Evolutionary conservation across 2,113 vertebrate species (phyloP).

Genomic region (Neodon shergylaensis): DNA sequence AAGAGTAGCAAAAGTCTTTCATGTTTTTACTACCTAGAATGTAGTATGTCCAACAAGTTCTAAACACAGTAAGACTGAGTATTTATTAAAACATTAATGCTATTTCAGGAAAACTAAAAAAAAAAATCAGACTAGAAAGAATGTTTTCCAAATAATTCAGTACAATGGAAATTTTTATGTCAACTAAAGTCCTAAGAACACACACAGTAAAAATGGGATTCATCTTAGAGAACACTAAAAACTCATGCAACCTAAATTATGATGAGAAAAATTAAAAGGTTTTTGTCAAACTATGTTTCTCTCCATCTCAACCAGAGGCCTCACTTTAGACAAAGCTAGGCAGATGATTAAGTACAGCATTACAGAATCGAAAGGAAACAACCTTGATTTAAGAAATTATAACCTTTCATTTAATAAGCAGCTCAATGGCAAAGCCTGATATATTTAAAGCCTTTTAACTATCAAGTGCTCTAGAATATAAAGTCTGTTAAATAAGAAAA

Average conservation of each 20-base stretch:
- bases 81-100: slow-evolving; percentile 33
- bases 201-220: slow-evolving; percentile 30
- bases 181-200: slow-evolving; percentile 48
- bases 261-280: slow-evolving; percentile 43
- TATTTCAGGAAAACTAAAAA: slow-evolving; percentile 54
- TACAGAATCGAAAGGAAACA: background rate
- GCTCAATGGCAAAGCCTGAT: slow-evolving; percentile 29
- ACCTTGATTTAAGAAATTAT: slow-evolving; percentile 23
- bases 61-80: slow-evolving; percentile 17
- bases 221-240: slow-evolving; percentile 9
- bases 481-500: background rate
- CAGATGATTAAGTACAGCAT: slow-evolving; percentile 35
- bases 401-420: slow-evolving; percentile 24
- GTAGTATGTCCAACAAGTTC: slow-evolving; percentile 31
- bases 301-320: slow-evolving; percentile 9
- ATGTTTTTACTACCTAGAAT: slow-evolving; percentile 31
- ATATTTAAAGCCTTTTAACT: slow-evolving; percentile 3
- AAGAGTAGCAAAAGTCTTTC: background rate
- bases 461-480: background rate
- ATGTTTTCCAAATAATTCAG: slow-evolving; percentile 46
- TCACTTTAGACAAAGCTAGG: slow-evolving; percentile 48
- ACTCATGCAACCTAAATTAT: slow-evolving; percentile 13
- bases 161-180: slow-evolving; percentile 36
- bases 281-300: background rate
- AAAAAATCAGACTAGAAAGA: background rate